These are phyloP conservation scores for Nomada ferruginata DNA, from an alignment of 2,888 invertebrate genomes.

Conservation along the genomic window DNA sequence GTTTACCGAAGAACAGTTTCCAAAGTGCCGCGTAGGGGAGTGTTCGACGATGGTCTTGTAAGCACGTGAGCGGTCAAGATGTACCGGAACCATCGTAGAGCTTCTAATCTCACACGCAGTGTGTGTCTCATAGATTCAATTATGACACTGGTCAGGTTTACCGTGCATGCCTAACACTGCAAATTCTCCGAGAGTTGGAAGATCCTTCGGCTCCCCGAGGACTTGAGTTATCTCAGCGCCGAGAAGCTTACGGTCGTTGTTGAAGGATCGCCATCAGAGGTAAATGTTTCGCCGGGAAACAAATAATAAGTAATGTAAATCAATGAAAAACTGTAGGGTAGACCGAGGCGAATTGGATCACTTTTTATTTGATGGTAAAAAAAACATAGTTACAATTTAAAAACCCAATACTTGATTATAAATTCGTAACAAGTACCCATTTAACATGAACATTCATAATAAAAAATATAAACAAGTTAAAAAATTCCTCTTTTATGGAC, in stretches of 20 bases:
- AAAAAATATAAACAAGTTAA: too few species aligned
- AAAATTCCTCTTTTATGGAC: too few species aligned
- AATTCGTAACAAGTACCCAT: too few species aligned
- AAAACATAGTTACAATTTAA: too few species aligned
- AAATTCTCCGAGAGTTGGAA: conserved; percentile 55
- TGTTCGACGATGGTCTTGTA: conserved; percentile 25
- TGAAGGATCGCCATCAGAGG: conserved; percentile 30
- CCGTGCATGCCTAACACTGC: conserved; percentile 42
- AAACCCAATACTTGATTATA: too few species aligned
- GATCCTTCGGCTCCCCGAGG: conserved; percentile 47
- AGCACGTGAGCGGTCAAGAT: conserved; percentile 45
- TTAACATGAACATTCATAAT: too few species aligned
- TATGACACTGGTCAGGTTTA: conserved; percentile 53
- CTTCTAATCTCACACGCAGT: conserved; percentile 47
- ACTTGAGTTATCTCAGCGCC: conserved; percentile 51
- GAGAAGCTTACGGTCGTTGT: conserved; percentile 51
- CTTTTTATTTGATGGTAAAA: too few species aligned
- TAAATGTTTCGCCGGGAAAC: conserved; percentile 44
- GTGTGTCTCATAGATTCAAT: conserved; percentile 62
- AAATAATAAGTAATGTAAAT: background rate
- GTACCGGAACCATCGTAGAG: conserved; percentile 30
- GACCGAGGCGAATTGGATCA: too few species aligned
- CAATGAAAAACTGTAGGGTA: conserved; percentile 13
- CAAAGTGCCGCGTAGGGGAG: conserved; percentile 14
- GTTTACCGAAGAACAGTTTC: conserved; percentile 42